phyloP scores from a whole-genome alignment of 2,797 vertebrate genomes.

The Notamacropus eugenii region DNA sequence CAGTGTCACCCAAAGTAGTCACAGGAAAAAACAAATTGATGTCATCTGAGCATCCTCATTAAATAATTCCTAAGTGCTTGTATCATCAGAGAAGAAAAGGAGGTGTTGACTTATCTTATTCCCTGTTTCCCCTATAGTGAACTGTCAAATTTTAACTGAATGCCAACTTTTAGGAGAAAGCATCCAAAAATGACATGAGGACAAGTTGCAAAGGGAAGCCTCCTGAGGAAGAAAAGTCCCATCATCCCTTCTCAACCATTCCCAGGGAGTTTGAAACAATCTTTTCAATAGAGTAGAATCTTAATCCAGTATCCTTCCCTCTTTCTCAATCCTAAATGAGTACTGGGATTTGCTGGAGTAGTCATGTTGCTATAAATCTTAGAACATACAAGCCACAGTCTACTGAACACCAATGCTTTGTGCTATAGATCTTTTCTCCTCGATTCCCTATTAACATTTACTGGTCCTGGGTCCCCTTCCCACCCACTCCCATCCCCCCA shows the following conservation, averaged over 20 bases:
- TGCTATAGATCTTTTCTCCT: not conserved
- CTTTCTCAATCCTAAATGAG: not conserved
- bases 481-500: not conserved
- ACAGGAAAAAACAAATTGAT: conserved; percentile 47
- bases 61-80: conserved; percentile 37
- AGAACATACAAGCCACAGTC: not conserved
- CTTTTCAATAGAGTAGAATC: conserved; percentile 40
- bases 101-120: conserved; percentile 46
- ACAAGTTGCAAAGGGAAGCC: conserved; percentile 24
- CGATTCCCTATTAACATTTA: conserved; percentile 16
- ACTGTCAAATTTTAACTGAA: conserved; percentile 63
- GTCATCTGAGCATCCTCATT: conserved; percentile 64
- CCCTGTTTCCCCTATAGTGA: conserved; percentile 57
- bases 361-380: not conserved
- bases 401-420: not conserved
- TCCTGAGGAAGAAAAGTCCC: conserved; percentile 12
- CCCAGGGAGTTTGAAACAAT: not conserved
- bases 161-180: conserved; percentile 66
- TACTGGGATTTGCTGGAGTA: not conserved
- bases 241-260: conserved; percentile 27
- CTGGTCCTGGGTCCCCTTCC: conserved; percentile 5
- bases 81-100: conserved; percentile 68
- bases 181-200: conserved; percentile 41
- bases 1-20: conserved; percentile 40
- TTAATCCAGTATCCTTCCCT: not conserved